phyloP scores from a whole-genome alignment of 2,113 vertebrate genomes.

The Vidua macroura region DNA sequence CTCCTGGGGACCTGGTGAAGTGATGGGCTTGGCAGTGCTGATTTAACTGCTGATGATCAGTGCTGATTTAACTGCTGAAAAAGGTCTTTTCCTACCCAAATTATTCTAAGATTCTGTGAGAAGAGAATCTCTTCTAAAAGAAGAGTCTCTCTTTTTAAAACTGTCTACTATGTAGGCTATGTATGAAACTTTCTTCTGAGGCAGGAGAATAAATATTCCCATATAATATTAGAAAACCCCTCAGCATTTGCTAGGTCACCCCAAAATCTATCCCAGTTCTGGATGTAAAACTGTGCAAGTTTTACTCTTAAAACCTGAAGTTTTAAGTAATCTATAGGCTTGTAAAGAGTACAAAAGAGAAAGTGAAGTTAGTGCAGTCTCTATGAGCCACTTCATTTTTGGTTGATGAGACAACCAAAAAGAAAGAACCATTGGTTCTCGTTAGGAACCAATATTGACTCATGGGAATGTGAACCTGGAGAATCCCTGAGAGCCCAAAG shows the following conservation, averaged over 20 bases:
- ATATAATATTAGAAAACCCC: not conserved
- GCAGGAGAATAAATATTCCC: not conserved
- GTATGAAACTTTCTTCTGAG: not conserved
- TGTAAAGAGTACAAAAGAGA: not conserved
- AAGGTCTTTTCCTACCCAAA: not conserved
- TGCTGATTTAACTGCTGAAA: not conserved
- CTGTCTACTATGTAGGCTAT: not conserved
- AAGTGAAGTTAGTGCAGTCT: not conserved
- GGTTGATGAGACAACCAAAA: not conserved
- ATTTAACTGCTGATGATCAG: not conserved
- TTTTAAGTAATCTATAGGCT: not conserved
- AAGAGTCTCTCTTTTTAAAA: not conserved
- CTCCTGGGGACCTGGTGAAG: not conserved
- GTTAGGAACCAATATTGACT: not conserved
- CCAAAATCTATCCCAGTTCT: not conserved
- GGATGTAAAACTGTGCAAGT: not conserved
- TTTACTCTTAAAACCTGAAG: not conserved
- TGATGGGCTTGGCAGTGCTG: not conserved
- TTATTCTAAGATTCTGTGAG: not conserved
- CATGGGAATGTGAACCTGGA: not conserved
- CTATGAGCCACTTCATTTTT: not conserved
- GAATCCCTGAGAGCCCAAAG: not conserved
- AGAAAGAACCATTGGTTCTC: not conserved
- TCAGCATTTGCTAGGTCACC: not conserved
- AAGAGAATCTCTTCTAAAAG: not conserved